phyloP scores from a whole-genome alignment of 2,888 invertebrate genomes.

The Girardia tigrina region DNA sequence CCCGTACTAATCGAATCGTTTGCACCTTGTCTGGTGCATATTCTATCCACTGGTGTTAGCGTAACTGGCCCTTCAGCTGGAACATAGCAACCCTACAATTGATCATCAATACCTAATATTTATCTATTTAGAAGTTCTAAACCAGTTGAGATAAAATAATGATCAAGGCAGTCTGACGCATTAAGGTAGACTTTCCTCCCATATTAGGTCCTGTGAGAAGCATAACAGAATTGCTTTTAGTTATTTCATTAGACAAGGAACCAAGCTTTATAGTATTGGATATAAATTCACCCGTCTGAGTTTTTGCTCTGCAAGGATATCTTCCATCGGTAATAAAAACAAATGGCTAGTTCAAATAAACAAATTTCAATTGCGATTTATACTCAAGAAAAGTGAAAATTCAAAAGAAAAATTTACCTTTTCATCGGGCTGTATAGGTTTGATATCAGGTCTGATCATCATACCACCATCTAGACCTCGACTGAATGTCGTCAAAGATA shows the following conservation, averaged over 20 bases:
- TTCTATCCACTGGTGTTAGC: conserved; percentile 71
- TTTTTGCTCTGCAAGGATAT: conserved; percentile 69
- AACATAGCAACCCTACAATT: conserved; percentile 75
- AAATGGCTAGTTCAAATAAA: conserved; percentile 61
- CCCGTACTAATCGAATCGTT: conserved; percentile 74
- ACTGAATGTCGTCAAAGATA: conserved; percentile 69
- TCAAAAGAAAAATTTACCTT: too few relatives aligned
- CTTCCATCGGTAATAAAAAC: conserved; percentile 69
- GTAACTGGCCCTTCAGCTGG: conserved; percentile 65
- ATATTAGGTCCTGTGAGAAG: conserved; percentile 84
- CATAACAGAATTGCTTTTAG: conserved; percentile 51
- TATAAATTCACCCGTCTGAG: conserved; percentile 63
- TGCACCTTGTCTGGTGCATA: conserved; percentile 91
- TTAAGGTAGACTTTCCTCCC: conserved; percentile 96
- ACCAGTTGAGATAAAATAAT: conserved; percentile 84
- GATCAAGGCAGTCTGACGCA: conserved; percentile 81
- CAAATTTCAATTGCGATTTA: too few relatives aligned
- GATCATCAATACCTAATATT: too few relatives aligned
- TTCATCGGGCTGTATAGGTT: conserved; percentile 51
- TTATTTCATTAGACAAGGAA: conserved; percentile 35
- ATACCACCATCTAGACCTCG: conserved; percentile 53
- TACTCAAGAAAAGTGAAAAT: background rate
- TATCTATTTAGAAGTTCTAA: too few relatives aligned
- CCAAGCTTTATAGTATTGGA: conserved; percentile 73
- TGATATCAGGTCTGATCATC: conserved; percentile 64